Base-by-base conservation (phyloP, 1,140 invertebrate genomes). In the Spodoptera litura region DNA sequence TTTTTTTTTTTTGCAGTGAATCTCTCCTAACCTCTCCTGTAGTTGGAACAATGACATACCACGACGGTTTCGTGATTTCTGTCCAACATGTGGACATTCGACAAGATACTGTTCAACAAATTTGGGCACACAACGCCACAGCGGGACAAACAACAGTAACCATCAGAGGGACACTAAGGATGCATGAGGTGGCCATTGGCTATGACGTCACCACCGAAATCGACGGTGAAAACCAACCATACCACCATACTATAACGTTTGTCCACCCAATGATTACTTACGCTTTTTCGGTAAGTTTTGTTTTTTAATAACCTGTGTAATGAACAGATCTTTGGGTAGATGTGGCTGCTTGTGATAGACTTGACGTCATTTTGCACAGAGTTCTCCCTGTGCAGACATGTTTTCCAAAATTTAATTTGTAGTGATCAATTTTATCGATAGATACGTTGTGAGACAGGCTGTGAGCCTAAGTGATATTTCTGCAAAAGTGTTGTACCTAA, bases 11-110 rank as follows among this genome's bases (percentile, higher is more conserved):
- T 82, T 79, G 11, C 80, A 87, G 85, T 10, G 70, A 81, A 62
- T 25, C 31, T 8, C 52, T 88, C 27, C 68, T 84, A 53, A 78
- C 72, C 2, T 52, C 58, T 25, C 11, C 78, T 10, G 61, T 77
- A 10, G 59, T 31, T 11, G 83, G 85, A 3, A 74, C 25, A 0
- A 56, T 82, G 0, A 73, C 20, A 2, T 83, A 78, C 55, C 44
- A 25, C 8, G 79, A 87, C 13, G 83, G 81, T 1, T 87, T 85
- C 58, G 35, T 83, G 9, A 44, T 73, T 13, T 74, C 77, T 2
- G 73, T 87, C 10, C 81, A 87, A 20, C 70, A 75, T 12, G 25
- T 85, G 1, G 83, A 87, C 56, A 77, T 87, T 4, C 13, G 68
- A 0, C 51, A 78, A 15, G 11, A 11, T 0, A 78, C 75, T 0